These are phyloP conservation scores for Eudemis profundana DNA, from an alignment of 2,888 invertebrate genomes.

Conservation along the genomic window DNA sequence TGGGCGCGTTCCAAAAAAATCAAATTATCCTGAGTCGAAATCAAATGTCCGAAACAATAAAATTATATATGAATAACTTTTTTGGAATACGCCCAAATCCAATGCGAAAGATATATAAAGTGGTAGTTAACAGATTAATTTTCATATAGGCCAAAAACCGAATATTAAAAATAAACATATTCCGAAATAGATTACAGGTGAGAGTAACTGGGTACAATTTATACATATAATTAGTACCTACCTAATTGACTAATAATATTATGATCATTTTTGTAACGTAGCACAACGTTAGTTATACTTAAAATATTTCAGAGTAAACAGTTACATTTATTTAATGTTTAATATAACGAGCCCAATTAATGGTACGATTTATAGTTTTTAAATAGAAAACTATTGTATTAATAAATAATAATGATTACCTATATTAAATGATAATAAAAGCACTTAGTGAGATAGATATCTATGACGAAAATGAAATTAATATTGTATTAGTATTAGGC, in stretches of 20 bases:
- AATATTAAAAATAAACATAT: slow-evolving; percentile 55
- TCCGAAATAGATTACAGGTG: slow-evolving; percentile 50
- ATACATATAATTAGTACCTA: slow-evolving; percentile 44
- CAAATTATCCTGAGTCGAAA: no score
- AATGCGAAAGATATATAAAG: no score
- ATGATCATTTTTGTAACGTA: slow-evolving; percentile 46
- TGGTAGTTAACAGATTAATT: not conserved
- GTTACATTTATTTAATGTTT: slow-evolving; percentile 42
- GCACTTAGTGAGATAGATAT: slow-evolving; percentile 52
- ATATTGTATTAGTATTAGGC: slow-evolving; percentile 55
- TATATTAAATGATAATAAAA: slow-evolving; percentile 42
- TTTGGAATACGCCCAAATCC: no score
- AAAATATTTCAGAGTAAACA: slow-evolving; percentile 30
- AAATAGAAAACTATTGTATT: slow-evolving; percentile 39
- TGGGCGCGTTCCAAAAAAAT: no score
- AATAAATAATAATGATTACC: slow-evolving; percentile 35
- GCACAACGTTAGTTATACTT: slow-evolving; percentile 37
- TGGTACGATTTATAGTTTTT: slow-evolving; percentile 36
- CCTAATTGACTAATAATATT: slow-evolving; percentile 46
- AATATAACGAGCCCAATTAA: slow-evolving; percentile 50
- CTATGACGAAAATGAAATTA: slow-evolving; percentile 52
- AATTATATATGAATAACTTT: no score
- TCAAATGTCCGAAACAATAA: no score
- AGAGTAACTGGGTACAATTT: slow-evolving; percentile 58
- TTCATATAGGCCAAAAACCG: slow-evolving; percentile 50